Conservation (phyloP, 2,888 invertebrate genomes). For the Drosophila niveifrons region DNA sequence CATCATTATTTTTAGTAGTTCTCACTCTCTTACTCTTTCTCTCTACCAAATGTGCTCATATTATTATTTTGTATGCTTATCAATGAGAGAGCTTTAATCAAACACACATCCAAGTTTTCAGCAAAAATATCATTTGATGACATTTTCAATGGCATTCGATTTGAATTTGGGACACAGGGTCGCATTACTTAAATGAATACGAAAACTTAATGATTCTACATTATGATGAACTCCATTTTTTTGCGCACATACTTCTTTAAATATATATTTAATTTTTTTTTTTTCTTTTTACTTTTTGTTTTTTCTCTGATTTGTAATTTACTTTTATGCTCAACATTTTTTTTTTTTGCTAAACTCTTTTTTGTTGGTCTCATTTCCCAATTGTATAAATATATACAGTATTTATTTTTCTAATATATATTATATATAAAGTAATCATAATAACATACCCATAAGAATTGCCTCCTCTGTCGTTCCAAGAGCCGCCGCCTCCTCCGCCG, state of each 20-base stretch:
- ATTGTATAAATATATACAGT: conserved; percentile 16
- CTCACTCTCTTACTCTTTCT: too few species aligned
- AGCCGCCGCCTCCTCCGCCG: conserved; percentile 78
- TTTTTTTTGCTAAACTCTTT: conserved; percentile 5
- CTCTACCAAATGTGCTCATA: neutral
- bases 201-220: conserved; percentile 2
- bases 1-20: too few species aligned
- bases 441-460: conserved; percentile 84
- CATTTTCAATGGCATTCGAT: neutral
- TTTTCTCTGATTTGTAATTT: conserved; percentile 2
- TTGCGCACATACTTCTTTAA: neutral
- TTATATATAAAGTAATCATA: conserved; percentile 22
- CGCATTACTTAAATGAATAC: neutral
- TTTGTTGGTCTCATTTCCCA: conserved; percentile 29
- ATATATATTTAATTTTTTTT: neutral
- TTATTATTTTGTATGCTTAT: neutral
- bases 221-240: neutral
- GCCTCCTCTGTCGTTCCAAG: conserved; percentile 76
- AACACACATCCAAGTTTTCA: neutral
- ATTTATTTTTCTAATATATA: conserved; percentile 2
- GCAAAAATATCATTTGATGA: neutral
- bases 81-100: neutral
- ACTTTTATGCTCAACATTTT: neutral
- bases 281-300: conserved; percentile 1
- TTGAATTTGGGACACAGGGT: neutral